Conservation (phyloP, 1,140 invertebrate species). For the Penaeus japonicus region DNA sequence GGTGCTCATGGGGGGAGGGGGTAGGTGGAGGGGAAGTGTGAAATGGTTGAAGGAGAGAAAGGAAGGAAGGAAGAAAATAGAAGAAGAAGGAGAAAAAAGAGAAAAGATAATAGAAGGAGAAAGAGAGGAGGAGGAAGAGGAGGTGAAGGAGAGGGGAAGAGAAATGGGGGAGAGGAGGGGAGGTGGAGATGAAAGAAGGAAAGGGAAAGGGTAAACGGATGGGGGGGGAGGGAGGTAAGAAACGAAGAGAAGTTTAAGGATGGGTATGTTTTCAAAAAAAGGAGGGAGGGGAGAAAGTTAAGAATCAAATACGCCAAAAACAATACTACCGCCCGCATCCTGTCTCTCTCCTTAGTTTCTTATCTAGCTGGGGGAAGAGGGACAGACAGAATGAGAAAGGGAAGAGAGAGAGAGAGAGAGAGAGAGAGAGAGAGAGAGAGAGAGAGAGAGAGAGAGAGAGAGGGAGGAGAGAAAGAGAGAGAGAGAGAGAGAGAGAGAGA, state of each 20-base stretch:
- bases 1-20: too few relatives aligned
- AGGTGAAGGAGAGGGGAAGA: not conserved
- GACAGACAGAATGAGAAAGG: not conserved
- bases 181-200: not conserved
- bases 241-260: not conserved
- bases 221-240: not conserved
- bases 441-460: not conserved
- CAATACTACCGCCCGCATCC: too few relatives aligned
- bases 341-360: too few relatives aligned
- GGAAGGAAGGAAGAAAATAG: not conserved
- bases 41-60: not conserved
- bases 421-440: not conserved
- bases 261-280: not conserved
- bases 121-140: not conserved
- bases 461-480: not conserved
- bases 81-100: not conserved
- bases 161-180: not conserved
- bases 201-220: not conserved
- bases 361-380: not conserved
- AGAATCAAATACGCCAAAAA: too few relatives aligned
- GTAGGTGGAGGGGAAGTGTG: too few relatives aligned
- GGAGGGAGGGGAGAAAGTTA: not conserved
- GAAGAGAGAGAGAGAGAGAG: too few relatives aligned
- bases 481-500: not conserved
- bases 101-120: not conserved